Evolutionary conservation across 1,140 invertebrate genomes (phyloP).

Genomic region (Drosophila busckii): DNA sequence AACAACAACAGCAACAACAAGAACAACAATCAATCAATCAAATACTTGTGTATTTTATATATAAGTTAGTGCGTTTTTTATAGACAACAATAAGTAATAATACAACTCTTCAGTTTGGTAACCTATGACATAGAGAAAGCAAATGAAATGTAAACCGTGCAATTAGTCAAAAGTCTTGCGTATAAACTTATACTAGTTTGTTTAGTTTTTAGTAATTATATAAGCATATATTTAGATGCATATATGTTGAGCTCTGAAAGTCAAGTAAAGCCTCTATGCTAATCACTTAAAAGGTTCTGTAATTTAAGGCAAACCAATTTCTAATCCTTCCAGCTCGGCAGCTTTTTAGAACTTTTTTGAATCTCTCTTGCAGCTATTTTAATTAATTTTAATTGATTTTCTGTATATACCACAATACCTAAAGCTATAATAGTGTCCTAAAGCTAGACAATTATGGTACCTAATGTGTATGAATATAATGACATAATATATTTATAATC

Average conservation of each 20-base stretch:
- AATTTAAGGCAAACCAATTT: too few relatives aligned
- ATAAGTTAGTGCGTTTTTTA: slow-evolving; percentile 57
- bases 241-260: too few relatives aligned
- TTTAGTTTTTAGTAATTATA: slow-evolving; percentile 21
- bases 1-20: slow-evolving; percentile 2
- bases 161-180: slow-evolving; percentile 69
- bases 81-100: slow-evolving; percentile 18
- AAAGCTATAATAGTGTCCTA: slow-evolving; percentile 44
- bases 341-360: neutral
- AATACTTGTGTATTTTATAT: slow-evolving; percentile 32
- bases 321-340: neutral
- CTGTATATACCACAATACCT: slow-evolving; percentile 55
- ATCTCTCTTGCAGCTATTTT: slow-evolving; percentile 8
- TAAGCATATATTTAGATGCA: too few relatives aligned
- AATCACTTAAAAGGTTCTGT: too few relatives aligned
- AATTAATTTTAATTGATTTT: slow-evolving; percentile 36
- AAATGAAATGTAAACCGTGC: slow-evolving; percentile 50
- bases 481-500: slow-evolving; percentile 45
- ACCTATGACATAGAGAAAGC: slow-evolving; percentile 6
- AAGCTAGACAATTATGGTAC: slow-evolving; percentile 63
- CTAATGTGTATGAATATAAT: slow-evolving; percentile 47
- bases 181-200: slow-evolving; percentile 57
- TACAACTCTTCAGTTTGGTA: too few relatives aligned
- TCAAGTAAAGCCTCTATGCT: too few relatives aligned
- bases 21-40: slow-evolving; percentile 64